Percentiles rank a stretch among this genome's conserved stretches.
Conservation (phyloP, 2,888 invertebrate species). For the Achlya flavicornis region DNA sequence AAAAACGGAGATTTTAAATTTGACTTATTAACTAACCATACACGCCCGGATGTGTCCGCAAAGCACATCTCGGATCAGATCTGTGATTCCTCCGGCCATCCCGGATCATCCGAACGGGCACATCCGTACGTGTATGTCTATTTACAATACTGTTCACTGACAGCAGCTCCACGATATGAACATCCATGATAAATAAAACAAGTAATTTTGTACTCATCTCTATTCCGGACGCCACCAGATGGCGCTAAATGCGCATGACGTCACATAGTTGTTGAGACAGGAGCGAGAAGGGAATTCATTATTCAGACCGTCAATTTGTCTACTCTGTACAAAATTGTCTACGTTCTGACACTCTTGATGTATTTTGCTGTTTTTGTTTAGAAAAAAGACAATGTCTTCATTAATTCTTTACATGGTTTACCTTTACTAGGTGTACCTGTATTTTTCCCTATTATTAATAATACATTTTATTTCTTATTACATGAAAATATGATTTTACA, state of each 20-base stretch:
- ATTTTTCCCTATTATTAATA: too few relatives aligned
- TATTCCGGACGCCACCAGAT: constrained; percentile 6
- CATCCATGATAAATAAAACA: background rate
- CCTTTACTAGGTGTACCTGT: too few relatives aligned
- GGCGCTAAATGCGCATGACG: background rate
- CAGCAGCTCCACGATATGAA: background rate
- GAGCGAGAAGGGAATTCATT: constrained; percentile 20
- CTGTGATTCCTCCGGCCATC: too few relatives aligned
- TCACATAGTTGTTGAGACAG: constrained; percentile 5
- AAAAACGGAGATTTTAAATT: too few relatives aligned
- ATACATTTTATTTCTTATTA: too few relatives aligned
- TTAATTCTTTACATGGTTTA: background rate
- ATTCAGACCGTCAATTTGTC: constrained; percentile 37
- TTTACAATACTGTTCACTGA: background rate
- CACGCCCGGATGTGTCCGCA: too few relatives aligned
- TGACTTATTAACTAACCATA: too few relatives aligned
- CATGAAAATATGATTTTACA: too few relatives aligned
- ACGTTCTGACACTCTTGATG: constrained; percentile 24
- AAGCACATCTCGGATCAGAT: too few relatives aligned
- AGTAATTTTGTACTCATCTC: constrained; percentile 5
- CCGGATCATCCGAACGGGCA: too few relatives aligned
- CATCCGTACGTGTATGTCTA: too few relatives aligned
- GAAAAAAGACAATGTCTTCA: background rate
- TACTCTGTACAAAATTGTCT: constrained; percentile 31
- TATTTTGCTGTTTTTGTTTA: constrained; percentile 16